Evolutionary conservation across 2,113 vertebrate genomes (phyloP).

Genomic region (Percopsis transmontana): DNA sequence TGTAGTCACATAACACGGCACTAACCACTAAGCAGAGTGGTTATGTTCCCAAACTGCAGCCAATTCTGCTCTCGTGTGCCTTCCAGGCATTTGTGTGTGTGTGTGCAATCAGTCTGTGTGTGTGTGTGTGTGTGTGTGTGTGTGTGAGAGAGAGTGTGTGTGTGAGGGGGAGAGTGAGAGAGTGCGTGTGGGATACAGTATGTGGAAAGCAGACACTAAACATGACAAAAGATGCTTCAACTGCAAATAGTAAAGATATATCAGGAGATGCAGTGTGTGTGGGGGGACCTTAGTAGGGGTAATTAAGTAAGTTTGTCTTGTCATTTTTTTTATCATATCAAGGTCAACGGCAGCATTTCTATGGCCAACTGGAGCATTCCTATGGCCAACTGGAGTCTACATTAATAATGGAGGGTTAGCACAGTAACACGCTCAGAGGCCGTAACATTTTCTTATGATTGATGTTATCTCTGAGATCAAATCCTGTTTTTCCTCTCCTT

Average conservation of each 20-base stretch:
- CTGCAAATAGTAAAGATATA: conserved; percentile 34
- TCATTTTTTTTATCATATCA: conserved; percentile 11
- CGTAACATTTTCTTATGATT: conserved; percentile 22
- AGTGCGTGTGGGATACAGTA: neutral
- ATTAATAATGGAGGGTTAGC: neutral
- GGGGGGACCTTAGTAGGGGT: conserved; percentile 58
- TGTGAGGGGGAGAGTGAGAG: neutral
- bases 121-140: conserved; percentile 10
- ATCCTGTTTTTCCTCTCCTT: conserved; percentile 2
- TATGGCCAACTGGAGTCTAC: too few species aligned
- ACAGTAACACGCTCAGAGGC: conserved; percentile 18
- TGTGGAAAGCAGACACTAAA: conserved; percentile 9
- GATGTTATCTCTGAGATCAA: conserved; percentile 37
- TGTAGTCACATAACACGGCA: conserved; percentile 26
- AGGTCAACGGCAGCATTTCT: conserved; percentile 11
- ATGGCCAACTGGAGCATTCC: too few species aligned
- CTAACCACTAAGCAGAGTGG: conserved; percentile 29
- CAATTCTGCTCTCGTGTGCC: neutral
- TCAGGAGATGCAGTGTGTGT: conserved; percentile 41
- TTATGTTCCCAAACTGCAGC: conserved; percentile 34
- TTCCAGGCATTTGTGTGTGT: neutral
- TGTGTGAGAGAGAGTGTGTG: conserved; percentile 7
- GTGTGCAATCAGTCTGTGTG: conserved; percentile 14
- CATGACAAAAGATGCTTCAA: neutral
- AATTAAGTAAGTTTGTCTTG: conserved; percentile 40